Evolutionary conservation across 2,888 invertebrate species (phyloP).

Genomic region (Leptogaster cylindrica): DNA sequence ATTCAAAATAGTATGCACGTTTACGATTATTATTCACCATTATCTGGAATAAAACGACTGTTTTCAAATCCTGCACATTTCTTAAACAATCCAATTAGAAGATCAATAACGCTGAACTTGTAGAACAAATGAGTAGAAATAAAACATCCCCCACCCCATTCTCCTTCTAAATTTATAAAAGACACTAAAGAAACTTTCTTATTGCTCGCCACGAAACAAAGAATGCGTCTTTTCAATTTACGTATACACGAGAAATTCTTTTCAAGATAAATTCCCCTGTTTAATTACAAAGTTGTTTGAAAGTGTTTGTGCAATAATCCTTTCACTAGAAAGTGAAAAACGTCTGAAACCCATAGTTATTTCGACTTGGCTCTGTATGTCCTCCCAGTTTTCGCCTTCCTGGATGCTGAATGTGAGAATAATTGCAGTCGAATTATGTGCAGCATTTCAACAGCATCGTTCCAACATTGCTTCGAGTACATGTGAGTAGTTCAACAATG

Average conservation of each 20-base stretch:
- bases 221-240: background rate
- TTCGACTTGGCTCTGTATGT: background rate
- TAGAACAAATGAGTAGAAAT: too few species aligned
- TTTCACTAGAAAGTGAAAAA: background rate
- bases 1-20: too few species aligned
- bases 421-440: conserved; percentile 34
- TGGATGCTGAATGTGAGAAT: conserved; percentile 8
- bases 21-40: too few species aligned
- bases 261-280: background rate
- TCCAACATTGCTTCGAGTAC: background rate
- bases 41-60: too few species aligned
- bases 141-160: too few species aligned
- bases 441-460: conserved; percentile 21
- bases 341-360: background rate
- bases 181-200: too few species aligned
- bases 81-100: too few species aligned
- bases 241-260: background rate
- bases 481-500: conserved; percentile 19
- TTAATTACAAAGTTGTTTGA: background rate
- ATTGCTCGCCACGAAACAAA: background rate
- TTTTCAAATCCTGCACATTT: too few species aligned
- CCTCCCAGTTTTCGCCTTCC: conserved; percentile 1
- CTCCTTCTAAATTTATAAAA: too few species aligned
- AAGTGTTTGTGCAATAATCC: background rate
- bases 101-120: too few species aligned